Evolutionary conservation across 2,113 vertebrate species (phyloP), one percentile per base, ranked within the genome.

Genomic region (Trachemys scripta): DNA sequence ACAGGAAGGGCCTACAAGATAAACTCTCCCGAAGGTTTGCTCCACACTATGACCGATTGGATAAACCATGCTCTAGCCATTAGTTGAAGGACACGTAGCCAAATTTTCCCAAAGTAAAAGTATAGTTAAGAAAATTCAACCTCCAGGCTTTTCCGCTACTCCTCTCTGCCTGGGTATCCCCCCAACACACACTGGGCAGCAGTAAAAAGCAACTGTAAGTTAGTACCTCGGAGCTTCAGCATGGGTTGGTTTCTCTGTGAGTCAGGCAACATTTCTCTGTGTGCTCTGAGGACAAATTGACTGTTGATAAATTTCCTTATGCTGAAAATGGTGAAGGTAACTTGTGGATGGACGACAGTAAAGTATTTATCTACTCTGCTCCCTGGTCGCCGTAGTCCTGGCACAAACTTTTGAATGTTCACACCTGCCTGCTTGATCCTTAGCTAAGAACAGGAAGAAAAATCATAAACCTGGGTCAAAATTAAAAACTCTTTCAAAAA

Each of bases 271-370:
- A 94, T 98, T 95, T 98, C 97, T 56, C 83, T 90, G 83, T 57
- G 90, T 49, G 91, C 97, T 97, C 98, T 99, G 92, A 99, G 89
- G 81, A 99, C 96, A 98, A 98, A 99, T 35, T 98, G 98, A 38
- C 97, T 98, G 91, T 98, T 98, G 96, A 99, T 98, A 92, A 97
- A 98, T 92, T 98, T 99, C 90, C 94, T 97, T 95, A 98, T 99
- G 96, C 98, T 99, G 83, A 97, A 94, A 89, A 99, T 98, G 72
- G 96, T 96, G 79, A 99, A 98, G 17, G 98, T 98, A 59, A 98
- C 96, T 97, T 98, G 98, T 72, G 99, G 98, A 93, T 99, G 98
- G 38, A 98, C 10, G 6, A 99, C 96, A 42, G 92, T 97, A 95
- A 99, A 99, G 95, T 97, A 97, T 10, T 98, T 95, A 78, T 98